Percentiles rank a stretch among this genome's conserved stretches.
Evolutionary conservation across 2,113 vertebrate genomes (phyloP).

Genomic region (Oreochromis spilurus): DNA sequence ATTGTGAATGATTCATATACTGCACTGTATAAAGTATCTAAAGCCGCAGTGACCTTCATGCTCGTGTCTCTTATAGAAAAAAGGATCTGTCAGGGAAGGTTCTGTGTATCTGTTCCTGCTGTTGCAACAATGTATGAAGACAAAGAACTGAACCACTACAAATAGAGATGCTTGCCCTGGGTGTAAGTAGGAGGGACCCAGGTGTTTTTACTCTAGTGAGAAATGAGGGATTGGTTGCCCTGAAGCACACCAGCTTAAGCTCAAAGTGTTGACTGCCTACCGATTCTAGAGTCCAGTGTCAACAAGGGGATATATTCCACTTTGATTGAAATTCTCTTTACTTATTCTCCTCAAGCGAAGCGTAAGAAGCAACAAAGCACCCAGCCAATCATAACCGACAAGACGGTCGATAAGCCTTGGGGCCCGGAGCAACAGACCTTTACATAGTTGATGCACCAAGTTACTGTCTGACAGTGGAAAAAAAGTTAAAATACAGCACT

Average conservation of each 20-base stretch:
- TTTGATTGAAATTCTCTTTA: constrained; percentile 69
- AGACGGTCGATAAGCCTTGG: constrained; percentile 50
- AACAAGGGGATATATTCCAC: constrained; percentile 60
- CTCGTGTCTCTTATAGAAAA: neutral
- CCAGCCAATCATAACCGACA: constrained; percentile 65
- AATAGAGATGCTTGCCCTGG: constrained; percentile 12
- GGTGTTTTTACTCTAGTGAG: constrained; percentile 36
- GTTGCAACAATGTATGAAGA: neutral
- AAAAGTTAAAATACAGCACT: constrained; percentile 33
- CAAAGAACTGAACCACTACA: constrained; percentile 15
- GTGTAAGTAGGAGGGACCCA: constrained; percentile 25
- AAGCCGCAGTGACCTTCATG: neutral
- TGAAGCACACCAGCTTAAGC: constrained; percentile 43
- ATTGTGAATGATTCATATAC: neutral
- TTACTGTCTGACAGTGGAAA: constrained; percentile 29
- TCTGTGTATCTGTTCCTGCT: neutral
- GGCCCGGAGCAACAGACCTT: constrained; percentile 34
- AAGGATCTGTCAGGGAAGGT: neutral
- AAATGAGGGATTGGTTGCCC: constrained; percentile 44
- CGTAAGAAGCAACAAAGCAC: constrained; percentile 55
- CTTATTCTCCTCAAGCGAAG: constrained; percentile 57
- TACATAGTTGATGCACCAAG: constrained; percentile 38
- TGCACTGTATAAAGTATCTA: neutral
- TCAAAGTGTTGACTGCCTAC: constrained; percentile 63
- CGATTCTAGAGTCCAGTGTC: constrained; percentile 56